Evolutionary conservation across 2,888 invertebrate genomes (phyloP).

Genomic region (Mythimna albipuncta): DNA sequence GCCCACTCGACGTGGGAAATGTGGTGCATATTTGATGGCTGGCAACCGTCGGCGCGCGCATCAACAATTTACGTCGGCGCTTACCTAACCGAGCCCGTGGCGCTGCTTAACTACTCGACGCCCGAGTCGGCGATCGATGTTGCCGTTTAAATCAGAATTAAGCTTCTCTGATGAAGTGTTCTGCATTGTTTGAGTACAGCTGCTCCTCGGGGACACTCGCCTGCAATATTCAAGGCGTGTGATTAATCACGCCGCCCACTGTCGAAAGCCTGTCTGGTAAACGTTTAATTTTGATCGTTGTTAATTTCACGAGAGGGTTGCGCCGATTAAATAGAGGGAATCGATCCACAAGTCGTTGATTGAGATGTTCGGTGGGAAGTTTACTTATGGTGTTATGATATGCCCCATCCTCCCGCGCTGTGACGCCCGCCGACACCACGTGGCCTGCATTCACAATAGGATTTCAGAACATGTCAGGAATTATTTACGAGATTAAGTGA

Average conservation of each 20-base stretch:
- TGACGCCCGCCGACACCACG: conserved; percentile 44
- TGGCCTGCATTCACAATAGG: conserved; percentile 54
- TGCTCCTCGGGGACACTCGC: conserved; percentile 61
- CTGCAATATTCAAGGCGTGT: conserved; percentile 63
- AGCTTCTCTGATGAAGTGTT: conserved; percentile 70
- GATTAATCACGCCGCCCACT: conserved; percentile 62
- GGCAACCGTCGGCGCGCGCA: conserved; percentile 73
- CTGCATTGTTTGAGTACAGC: conserved; percentile 70
- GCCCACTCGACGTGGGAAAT: conserved; percentile 73
- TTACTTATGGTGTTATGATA: conserved; percentile 57
- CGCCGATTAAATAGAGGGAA: conserved; percentile 57
- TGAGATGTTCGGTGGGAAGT: conserved; percentile 51
- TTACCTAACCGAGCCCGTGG: conserved; percentile 80
- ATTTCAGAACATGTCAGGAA: conserved; percentile 45
- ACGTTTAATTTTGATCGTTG: conserved; percentile 66
- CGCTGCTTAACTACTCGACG: conserved; percentile 73
- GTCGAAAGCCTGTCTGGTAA: conserved; percentile 61
- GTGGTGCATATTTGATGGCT: conserved; percentile 86
- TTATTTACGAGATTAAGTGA: conserved; percentile 35
- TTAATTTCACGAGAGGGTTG: conserved; percentile 59
- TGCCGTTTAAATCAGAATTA: conserved; percentile 77
- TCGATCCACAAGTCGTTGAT: conserved; percentile 45
- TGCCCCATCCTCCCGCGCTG: conserved; percentile 25
- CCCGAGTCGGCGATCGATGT: conserved; percentile 75
- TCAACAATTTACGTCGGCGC: conserved; percentile 80